Conservation (phyloP, 2,113 vertebrate species). For the Leucosticte australis region DNA sequence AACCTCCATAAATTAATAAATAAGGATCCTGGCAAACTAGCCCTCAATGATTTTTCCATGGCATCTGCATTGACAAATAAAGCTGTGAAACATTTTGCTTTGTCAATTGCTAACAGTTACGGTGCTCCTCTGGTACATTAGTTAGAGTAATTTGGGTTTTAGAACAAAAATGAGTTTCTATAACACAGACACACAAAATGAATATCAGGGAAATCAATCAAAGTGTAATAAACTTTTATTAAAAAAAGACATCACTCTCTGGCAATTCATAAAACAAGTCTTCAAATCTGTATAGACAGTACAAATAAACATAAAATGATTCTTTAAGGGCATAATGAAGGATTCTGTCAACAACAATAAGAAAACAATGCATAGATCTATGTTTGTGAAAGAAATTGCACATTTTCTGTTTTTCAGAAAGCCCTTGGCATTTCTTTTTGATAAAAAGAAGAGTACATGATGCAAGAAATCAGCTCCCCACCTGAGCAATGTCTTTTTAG, state of each 20-base stretch:
- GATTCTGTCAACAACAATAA: slow-evolving; percentile 43
- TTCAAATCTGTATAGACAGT: slow-evolving; percentile 40
- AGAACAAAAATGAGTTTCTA: neutral
- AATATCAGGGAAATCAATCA: slow-evolving; percentile 53
- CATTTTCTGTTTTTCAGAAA: slow-evolving; percentile 17
- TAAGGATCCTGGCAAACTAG: neutral
- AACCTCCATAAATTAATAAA: neutral
- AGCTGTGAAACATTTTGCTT: slow-evolving; percentile 12
- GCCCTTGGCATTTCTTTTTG: neutral
- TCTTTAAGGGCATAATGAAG: slow-evolving; percentile 58
- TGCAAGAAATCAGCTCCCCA: slow-evolving; percentile 14
- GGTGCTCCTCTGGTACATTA: slow-evolving; percentile 23
- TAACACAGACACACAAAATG: neutral
- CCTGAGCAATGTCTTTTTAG: neutral
- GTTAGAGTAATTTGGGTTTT: slow-evolving; percentile 34
- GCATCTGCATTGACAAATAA: slow-evolving; percentile 26
- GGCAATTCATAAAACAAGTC: slow-evolving; percentile 55
- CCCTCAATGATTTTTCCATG: neutral
- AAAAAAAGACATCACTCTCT: slow-evolving; percentile 36
- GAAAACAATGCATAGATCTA: slow-evolving; percentile 4
- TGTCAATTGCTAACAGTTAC: slow-evolving; percentile 4
- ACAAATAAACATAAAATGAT: slow-evolving; percentile 61
- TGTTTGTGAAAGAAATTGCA: slow-evolving; percentile 15
- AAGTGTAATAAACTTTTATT: slow-evolving; percentile 66
- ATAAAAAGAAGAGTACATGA: neutral